phyloP scores from a whole-genome alignment of 2,888 invertebrate species.

The Agriopis aurantiaria region DNA sequence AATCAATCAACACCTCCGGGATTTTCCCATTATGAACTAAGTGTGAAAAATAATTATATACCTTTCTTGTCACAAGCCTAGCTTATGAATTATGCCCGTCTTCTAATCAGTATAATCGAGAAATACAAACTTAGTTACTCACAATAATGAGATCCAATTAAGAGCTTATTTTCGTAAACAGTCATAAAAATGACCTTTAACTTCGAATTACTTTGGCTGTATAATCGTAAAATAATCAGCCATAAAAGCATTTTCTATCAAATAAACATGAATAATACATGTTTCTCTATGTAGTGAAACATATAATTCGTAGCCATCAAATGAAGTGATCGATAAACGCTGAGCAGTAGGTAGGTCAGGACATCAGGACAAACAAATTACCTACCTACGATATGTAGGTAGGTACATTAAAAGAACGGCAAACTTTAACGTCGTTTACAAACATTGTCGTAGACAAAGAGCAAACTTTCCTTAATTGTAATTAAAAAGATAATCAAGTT shows the following conservation, averaged over 20 bases:
- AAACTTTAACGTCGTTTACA: constrained; percentile 4
- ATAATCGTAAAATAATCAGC: constrained; percentile 21
- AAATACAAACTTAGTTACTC: constrained; percentile 12
- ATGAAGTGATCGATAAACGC: constrained; percentile 27
- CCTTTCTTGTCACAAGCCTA: background rate
- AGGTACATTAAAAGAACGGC: constrained; percentile 1
- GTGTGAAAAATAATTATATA: constrained; percentile 9
- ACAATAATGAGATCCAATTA: constrained; percentile 15
- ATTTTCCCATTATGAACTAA: background rate
- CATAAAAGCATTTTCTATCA: constrained; percentile 17
- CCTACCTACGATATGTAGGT: constrained; percentile 1
- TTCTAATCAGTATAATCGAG: constrained; percentile 15
- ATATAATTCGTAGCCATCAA: constrained; percentile 30
- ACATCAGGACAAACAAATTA: constrained; percentile 16
- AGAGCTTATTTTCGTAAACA: constrained; percentile 13
- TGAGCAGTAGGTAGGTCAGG: constrained; percentile 22
- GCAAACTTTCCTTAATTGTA: constrained; percentile 3
- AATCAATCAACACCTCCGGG: too few relatives aligned
- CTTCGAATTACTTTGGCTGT: constrained; percentile 6
- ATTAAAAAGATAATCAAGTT: constrained; percentile 1
- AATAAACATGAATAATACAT: constrained; percentile 14
- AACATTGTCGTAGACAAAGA: background rate
- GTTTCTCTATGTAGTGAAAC: constrained; percentile 14
- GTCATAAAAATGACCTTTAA: constrained; percentile 1
- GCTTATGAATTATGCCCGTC: constrained; percentile 8